Conservation (phyloP, 2,113 vertebrate species). For the Anguilla rostrata region DNA sequence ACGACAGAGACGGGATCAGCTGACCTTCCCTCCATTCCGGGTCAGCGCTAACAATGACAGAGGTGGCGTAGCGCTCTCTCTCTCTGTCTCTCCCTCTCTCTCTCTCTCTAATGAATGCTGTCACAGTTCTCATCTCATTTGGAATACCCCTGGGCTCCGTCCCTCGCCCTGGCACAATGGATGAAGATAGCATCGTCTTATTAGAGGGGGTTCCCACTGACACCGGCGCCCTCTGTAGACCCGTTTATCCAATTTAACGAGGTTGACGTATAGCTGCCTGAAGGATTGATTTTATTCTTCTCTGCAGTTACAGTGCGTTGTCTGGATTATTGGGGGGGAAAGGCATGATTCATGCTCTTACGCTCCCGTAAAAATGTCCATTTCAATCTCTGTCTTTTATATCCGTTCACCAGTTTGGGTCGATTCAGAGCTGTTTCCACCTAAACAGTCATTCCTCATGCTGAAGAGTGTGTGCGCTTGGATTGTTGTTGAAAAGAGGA, state of each 20-base stretch:
- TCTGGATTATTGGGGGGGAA: background rate
- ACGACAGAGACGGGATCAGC: background rate
- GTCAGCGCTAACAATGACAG: slow-evolving; percentile 37
- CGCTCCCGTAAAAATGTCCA: background rate
- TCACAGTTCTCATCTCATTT: slow-evolving; percentile 7
- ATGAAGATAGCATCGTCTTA: slow-evolving; percentile 31
- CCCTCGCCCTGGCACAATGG: slow-evolving; percentile 13
- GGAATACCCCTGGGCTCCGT: background rate
- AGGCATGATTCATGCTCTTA: background rate
- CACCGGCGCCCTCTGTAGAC: background rate
- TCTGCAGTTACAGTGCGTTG: background rate
- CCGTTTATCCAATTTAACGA: slow-evolving; percentile 5
- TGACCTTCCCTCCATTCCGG: slow-evolving; percentile 27
- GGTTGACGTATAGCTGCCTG: slow-evolving; percentile 2
- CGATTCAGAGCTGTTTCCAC: background rate
- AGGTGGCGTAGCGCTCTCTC: background rate
- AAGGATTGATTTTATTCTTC: slow-evolving; percentile 19
- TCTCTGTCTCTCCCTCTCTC: background rate
- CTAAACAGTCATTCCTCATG: background rate
- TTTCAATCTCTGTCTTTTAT: background rate
- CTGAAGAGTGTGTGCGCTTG: background rate
- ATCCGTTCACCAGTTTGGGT: background rate
- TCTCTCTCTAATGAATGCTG: slow-evolving; percentile 16
- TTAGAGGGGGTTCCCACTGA: slow-evolving; percentile 29
- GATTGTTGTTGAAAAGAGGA: background rate